phyloP scores from a whole-genome alignment of 2,113 vertebrate genomes.

The Stictonetta naevosa region DNA sequence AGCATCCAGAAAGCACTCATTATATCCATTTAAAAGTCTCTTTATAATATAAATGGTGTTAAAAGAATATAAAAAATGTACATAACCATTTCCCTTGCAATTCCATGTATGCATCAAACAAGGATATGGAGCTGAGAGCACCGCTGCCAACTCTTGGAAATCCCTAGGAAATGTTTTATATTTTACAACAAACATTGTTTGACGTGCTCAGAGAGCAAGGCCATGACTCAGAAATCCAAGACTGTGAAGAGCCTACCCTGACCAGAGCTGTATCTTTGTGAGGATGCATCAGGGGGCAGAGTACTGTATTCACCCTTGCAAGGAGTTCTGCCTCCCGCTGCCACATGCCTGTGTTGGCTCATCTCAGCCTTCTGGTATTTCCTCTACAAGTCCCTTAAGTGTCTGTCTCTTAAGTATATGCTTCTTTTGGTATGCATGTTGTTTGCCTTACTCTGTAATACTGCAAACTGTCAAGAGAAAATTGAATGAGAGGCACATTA shows the following conservation, averaged over 20 bases:
- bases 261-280: background rate
- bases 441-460: background rate
- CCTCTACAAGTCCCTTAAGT: background rate
- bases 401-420: background rate
- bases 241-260: background rate
- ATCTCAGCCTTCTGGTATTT: background rate
- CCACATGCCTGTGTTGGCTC: fast-evolving
- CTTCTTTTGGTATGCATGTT: background rate
- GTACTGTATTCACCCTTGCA: fast-evolving
- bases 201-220: background rate
- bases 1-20: background rate
- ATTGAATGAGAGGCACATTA: background rate
- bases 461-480: background rate
- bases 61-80: background rate
- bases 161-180: background rate
- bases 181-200: background rate
- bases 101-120: background rate
- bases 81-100: background rate
- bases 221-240: background rate
- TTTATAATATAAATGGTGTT: background rate
- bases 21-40: background rate
- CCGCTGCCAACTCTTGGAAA: background rate
- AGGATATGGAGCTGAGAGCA: fast-evolving
- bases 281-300: background rate
- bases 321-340: background rate